Evolutionary conservation across 2,888 invertebrate genomes (phyloP), one percentile per base, ranked within the genome.

Genomic region (Sinohyriopsis cumingii): DNA sequence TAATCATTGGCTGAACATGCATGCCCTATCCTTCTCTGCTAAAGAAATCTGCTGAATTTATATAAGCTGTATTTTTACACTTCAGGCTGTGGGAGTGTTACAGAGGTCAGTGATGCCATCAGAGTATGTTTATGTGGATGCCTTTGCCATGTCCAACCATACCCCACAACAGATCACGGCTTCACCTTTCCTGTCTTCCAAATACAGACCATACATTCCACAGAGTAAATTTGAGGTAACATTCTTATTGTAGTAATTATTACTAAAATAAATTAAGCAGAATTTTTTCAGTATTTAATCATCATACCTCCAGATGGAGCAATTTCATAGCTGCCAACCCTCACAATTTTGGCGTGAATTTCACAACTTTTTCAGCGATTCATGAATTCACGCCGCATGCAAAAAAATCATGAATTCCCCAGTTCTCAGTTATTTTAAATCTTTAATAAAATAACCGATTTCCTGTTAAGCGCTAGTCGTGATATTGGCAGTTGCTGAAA

Each of bases 141-240:
- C 67, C 1, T 66, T 61, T 22, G 57, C 22, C 2, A 76, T 72
- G 15, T 12, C 63, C 59, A 55, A 56, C 22, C 69, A 55, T 24
- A 67, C 67, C 12, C 69, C 71, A 9, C 55, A 55, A 22, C 64
- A 68, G 2, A 70, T 73, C 19, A 68, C 63, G 12, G 65, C 70
- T 59, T 76, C 76, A 25, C 80, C 79, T 19, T 77, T 82, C 60
- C 56, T 80, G 15, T 74, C 75, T 0, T 76, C 80, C 15, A 64
- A 68, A 1, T 79, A 76, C 55, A 76, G 77, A 74, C 79, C 78
- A 22, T 75, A 72, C 68, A 79, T 79, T 68, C 82, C 82, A 72
- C 74, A 76, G 60, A 78, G 77, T 57, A 76, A 74, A 55, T 82
- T 82, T 78, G 80, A 80, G 73, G 82, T 82, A 73, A 22, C n/a